A percentile compares a stretch with the other conserved stretches of the same genome.
Conservation (phyloP, 2,888 invertebrate genomes). For the Agrenia bidenticulata region DNA sequence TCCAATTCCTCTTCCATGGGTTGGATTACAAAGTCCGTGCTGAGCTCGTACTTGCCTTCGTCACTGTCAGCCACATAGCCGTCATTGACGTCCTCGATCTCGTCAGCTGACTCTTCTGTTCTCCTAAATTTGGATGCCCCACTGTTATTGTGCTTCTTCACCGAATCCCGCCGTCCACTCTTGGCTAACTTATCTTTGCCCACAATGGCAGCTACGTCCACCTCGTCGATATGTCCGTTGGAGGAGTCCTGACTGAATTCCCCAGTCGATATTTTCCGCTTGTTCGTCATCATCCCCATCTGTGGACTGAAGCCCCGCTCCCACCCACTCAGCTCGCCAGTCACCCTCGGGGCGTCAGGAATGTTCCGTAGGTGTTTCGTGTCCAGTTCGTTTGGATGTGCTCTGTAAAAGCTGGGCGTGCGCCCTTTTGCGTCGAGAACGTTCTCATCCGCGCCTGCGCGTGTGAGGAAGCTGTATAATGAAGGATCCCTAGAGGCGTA, state of each 20-base stretch:
- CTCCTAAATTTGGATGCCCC: conserved; percentile 23
- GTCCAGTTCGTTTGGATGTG: conserved; percentile 66
- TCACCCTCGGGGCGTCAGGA: conserved; percentile 74
- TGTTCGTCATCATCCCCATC: conserved; percentile 53
- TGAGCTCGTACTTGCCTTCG: conserved; percentile 34
- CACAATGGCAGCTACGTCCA: too few relatives aligned
- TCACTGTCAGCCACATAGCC: conserved; percentile 11
- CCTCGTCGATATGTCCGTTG: conserved; percentile 25
- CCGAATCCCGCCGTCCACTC: background rate
- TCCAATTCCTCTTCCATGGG: conserved; percentile 41
- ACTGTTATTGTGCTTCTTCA: conserved; percentile 24
- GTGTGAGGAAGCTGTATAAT: conserved; percentile 74
- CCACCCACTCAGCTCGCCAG: conserved; percentile 45
- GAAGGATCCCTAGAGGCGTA: conserved; percentile 67
- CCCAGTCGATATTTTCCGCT: conserved; percentile 52
- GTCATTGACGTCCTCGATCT: conserved; percentile 25
- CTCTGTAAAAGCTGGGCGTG: conserved; percentile 72
- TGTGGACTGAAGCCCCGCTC: conserved; percentile 30
- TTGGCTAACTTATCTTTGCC: conserved; percentile 48
- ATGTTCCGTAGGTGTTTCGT: conserved; percentile 67
- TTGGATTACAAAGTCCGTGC: conserved; percentile 51
- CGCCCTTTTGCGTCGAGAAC: conserved; percentile 82
- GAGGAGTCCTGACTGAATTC: conserved; percentile 36
- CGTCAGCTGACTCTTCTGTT: conserved; percentile 49
- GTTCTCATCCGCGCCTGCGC: conserved; percentile 80